Conservation (phyloP, 2,797 vertebrate genomes). For the Sebastes ruberrimus region DNA sequence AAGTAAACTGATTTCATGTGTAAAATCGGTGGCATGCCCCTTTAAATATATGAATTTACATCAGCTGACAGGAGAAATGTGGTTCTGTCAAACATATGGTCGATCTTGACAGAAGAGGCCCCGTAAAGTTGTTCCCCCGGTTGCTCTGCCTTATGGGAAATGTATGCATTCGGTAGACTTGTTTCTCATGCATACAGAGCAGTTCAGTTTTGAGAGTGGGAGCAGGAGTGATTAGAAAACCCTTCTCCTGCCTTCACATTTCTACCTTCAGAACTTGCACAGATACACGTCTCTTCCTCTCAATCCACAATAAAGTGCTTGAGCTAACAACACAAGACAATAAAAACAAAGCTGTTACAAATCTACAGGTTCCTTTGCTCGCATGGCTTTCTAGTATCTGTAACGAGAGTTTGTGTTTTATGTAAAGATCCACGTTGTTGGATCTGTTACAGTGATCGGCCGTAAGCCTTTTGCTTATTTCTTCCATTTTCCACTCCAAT, state of each 20-base stretch:
- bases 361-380: constrained; percentile 48
- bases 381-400: constrained; percentile 25
- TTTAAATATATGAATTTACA: neutral
- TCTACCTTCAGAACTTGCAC: constrained; percentile 19
- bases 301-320: constrained; percentile 81
- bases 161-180: neutral
- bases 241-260: constrained; percentile 19
- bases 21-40: neutral
- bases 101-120: neutral
- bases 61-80: neutral
- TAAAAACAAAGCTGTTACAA: constrained; percentile 33
- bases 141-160: constrained; percentile 7
- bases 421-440: constrained; percentile 17
- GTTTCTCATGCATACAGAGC: constrained; percentile 16
- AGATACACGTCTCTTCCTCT: neutral
- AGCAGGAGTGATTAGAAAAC: constrained; percentile 18
- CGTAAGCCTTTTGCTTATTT: neutral
- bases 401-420: constrained; percentile 41
- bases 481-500: constrained; percentile 44
- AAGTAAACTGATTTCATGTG: neutral
- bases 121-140: neutral
- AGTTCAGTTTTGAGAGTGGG: neutral
- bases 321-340: constrained; percentile 57
- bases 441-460: constrained; percentile 30
- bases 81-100: neutral